phyloP scores from a whole-genome alignment of 2,113 vertebrate genomes.

The Toxostoma redivivum region DNA sequence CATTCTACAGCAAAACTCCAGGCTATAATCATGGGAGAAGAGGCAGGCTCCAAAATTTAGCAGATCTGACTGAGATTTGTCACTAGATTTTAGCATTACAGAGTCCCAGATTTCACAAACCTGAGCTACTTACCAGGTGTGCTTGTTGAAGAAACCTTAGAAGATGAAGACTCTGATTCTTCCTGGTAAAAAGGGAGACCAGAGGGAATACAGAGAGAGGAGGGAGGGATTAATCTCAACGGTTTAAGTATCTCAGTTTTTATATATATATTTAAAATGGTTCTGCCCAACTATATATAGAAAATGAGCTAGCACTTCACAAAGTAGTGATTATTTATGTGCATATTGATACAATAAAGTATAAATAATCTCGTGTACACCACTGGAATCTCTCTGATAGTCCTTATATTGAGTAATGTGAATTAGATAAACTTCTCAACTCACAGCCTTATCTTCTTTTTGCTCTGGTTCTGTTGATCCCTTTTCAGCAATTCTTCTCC shows the following conservation, averaged over 20 bases:
- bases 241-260: not conserved
- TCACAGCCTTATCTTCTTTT: constrained; percentile 87
- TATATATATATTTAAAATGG: not conserved
- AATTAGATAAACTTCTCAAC: constrained; percentile 43
- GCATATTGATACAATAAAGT: not conserved
- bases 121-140: constrained; percentile 86
- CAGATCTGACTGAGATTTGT: not conserved
- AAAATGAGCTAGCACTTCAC: not conserved
- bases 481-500: constrained; percentile 98
- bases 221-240: not conserved
- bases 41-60: not conserved
- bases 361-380: not conserved
- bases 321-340: not conserved
- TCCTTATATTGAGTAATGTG: not conserved
- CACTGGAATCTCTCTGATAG: not conserved
- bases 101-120: not conserved
- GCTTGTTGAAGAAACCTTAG: constrained; percentile 90
- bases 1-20: not conserved
- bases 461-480: constrained; percentile 92
- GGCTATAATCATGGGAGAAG: not conserved
- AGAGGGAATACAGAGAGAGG: not conserved
- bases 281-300: not conserved
- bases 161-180: constrained; percentile 82
- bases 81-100: not conserved
- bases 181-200: constrained; percentile 76